A percentile compares a stretch with the other conserved stretches of the same genome.
These are phyloP conservation scores for Eidolon dupreanum DNA, from an alignment of 2,797 vertebrate genomes.

Conservation along the genomic window DNA sequence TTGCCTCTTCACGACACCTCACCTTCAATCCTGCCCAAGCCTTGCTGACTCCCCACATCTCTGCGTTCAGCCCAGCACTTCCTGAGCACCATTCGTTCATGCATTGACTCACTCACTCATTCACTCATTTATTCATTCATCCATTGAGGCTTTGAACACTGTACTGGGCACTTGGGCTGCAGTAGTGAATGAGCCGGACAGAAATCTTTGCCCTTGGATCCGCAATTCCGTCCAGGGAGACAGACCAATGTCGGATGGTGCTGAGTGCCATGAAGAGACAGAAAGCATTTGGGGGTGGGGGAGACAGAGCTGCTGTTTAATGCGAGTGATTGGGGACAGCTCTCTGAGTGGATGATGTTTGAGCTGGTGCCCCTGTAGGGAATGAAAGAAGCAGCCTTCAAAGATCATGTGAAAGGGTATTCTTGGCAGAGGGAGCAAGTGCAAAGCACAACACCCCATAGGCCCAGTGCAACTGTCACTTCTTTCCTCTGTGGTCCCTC, in stretches of 20 bases:
- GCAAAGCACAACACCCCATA: not conserved
- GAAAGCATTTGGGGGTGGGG: not conserved
- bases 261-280: rapidly evolving
- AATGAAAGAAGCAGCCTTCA: not conserved
- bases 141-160: not conserved
- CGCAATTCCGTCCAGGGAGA: not conserved
- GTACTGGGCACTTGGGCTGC: not conserved
- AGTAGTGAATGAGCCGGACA: not conserved
- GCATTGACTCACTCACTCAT: not conserved
- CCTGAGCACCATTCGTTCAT: not conserved
- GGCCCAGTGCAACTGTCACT: not conserved
- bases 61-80: not conserved
- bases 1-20: not conserved
- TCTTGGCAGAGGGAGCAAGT: not conserved
- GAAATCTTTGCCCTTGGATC: not conserved
- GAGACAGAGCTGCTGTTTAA: not conserved
- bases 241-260: not conserved
- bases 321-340: not conserved
- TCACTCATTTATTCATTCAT: not conserved
- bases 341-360: not conserved
- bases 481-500: too few species aligned
- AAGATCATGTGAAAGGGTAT: not conserved
- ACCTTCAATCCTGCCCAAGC: too few species aligned
- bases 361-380: not conserved
- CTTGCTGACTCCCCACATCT: not conserved